Evolutionary conservation across 2,113 vertebrate species (phyloP).

Genomic region (Riparia riparia): DNA sequence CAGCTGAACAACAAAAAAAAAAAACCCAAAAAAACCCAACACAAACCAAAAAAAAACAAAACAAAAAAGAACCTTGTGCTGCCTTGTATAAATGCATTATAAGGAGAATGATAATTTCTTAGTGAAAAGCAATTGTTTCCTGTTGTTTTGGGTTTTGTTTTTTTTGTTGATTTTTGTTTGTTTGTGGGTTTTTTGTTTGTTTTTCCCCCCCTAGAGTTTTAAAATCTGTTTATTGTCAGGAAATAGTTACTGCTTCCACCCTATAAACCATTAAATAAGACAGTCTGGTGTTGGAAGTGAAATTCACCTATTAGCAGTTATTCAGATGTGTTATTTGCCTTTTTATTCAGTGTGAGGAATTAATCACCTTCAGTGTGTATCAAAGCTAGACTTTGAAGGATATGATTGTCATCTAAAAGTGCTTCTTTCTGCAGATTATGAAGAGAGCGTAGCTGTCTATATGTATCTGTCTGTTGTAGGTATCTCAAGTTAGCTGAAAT

Average conservation of each 20-base stretch:
- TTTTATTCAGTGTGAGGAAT: background rate
- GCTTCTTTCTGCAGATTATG: background rate
- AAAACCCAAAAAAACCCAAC: background rate
- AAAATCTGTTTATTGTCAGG: background rate
- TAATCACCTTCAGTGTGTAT: background rate
- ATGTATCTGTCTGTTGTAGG: background rate
- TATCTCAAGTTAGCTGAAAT: background rate
- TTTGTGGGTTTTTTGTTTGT: background rate
- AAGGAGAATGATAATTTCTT: background rate
- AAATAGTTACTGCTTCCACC: background rate
- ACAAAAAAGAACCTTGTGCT: background rate
- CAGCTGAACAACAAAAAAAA: background rate
- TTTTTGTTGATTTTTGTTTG: too few species aligned
- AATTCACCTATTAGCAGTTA: background rate
- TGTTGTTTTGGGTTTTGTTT: background rate
- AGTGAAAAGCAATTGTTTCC: background rate
- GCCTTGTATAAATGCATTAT: background rate
- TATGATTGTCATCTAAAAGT: background rate
- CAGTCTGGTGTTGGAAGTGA: background rate
- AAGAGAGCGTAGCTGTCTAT: background rate
- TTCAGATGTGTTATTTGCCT: background rate
- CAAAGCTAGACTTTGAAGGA: background rate
- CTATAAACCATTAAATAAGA: background rate
- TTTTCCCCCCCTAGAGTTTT: background rate
- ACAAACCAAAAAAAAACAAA: background rate